Percentiles rank a stretch among this genome's conserved stretches.
Evolutionary conservation across 2,797 vertebrate species (phyloP).

Genomic region (Mormyrops boulengeri): DNA sequence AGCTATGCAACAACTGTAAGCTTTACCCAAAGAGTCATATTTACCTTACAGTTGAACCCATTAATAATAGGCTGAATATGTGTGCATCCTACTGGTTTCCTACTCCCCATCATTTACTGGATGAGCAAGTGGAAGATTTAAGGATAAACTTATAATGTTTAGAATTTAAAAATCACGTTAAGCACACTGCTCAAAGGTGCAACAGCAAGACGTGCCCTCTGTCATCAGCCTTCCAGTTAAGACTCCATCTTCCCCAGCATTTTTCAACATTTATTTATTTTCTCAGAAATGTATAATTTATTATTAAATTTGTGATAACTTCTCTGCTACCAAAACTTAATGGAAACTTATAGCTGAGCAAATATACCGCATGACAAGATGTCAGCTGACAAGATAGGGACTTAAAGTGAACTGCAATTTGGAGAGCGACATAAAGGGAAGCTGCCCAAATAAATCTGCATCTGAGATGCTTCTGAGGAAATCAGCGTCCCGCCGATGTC

Average conservation of each 20-base stretch:
- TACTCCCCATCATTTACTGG: neutral
- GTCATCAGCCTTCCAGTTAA: neutral
- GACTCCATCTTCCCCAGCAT: neutral
- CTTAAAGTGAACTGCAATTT: neutral
- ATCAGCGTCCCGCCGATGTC: neutral
- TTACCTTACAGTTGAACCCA: neutral
- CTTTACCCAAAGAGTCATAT: neutral
- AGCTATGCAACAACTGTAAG: neutral
- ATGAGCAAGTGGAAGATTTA: neutral
- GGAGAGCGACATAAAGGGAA: neutral
- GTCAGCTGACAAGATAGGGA: neutral
- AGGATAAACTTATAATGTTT: neutral
- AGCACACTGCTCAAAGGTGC: neutral
- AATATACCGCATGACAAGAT: neutral
- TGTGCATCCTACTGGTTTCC: neutral
- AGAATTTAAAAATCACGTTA: neutral
- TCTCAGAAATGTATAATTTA: neutral
- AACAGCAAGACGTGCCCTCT: neutral
- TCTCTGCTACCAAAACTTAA: neutral
- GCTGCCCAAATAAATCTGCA: neutral
- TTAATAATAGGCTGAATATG: neutral
- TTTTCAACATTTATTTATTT: neutral
- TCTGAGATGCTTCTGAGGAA: neutral
- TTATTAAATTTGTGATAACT: neutral
- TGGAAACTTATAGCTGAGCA: neutral